Evolutionary conservation across 1,140 invertebrate species (phyloP).

Genomic region (Prorops nasuta): DNA sequence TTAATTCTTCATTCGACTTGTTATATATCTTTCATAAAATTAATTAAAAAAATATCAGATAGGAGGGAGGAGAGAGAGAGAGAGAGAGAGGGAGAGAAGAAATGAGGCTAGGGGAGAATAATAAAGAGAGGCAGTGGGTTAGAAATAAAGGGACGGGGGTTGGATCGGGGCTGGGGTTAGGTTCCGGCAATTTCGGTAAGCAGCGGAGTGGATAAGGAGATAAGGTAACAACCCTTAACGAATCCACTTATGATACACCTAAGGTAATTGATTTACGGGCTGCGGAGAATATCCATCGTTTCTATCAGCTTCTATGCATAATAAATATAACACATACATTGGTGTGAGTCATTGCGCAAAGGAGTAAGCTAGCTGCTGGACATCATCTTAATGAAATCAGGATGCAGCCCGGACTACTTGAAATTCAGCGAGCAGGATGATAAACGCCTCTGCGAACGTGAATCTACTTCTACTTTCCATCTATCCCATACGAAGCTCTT

Average conservation of each 20-base stretch:
- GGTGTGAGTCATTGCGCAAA: constrained; percentile 4
- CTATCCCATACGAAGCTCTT: too few relatives aligned
- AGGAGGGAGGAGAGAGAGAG: background rate
- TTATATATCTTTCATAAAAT: too few relatives aligned
- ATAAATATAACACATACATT: constrained; percentile 23
- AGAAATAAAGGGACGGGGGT: too few relatives aligned
- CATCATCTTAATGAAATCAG: constrained; percentile 39
- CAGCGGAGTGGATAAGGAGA: background rate
- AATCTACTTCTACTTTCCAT: too few relatives aligned
- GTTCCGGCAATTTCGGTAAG: background rate
- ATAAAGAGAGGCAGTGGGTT: too few relatives aligned
- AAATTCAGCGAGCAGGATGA: too few relatives aligned
- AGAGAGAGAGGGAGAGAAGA: background rate
- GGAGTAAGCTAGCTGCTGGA: constrained; percentile 9
- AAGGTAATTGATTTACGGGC: constrained; percentile 8
- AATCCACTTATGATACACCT: constrained; percentile 13
- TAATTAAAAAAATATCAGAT: too few relatives aligned
- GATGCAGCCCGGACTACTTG: constrained; percentile 24
- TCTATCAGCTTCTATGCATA: constrained; percentile 18
- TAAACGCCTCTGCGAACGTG: too few relatives aligned
- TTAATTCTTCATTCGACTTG: too few relatives aligned
- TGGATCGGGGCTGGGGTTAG: background rate
- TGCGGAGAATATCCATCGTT: constrained; percentile 22
- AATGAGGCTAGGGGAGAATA: too few relatives aligned
- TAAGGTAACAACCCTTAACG: constrained; percentile 14